Percentiles rank a stretch among this genome's conserved stretches.
phyloP scores from a whole-genome alignment of 2,888 invertebrate species.

The Tinea semifulvella region DNA sequence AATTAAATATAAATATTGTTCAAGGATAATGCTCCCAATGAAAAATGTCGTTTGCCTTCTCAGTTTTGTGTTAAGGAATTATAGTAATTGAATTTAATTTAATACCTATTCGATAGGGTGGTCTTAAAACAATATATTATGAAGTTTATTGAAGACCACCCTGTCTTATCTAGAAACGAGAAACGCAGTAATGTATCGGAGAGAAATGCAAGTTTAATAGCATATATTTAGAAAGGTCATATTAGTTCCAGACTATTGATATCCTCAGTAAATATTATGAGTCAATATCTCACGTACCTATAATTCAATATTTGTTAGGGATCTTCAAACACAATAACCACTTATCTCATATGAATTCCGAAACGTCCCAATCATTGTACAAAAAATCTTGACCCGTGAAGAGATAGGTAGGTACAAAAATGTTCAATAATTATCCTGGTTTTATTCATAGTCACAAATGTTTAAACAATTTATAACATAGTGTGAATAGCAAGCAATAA shows the following conservation, averaged over 20 bases:
- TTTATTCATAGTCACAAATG: not conserved
- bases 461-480: not conserved
- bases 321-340: constrained; percentile 58
- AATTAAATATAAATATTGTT: constrained; percentile 3
- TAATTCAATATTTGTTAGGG: constrained; percentile 53
- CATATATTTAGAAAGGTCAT: not conserved
- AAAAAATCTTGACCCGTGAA: constrained; percentile 10
- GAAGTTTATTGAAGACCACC: constrained; percentile 1
- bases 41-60: not conserved
- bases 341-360: constrained; percentile 39
- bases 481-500: not conserved
- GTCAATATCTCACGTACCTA: constrained; percentile 61
- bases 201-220: not conserved
- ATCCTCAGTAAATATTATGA: constrained; percentile 52
- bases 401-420: not conserved
- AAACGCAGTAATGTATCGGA: not conserved
- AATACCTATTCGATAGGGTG: not conserved
- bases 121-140: not conserved
- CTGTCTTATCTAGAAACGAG: not conserved
- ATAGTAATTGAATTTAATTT: not conserved
- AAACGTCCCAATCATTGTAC: not conserved
- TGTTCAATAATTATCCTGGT: not conserved
- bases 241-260: constrained; percentile 36
- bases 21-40: constrained; percentile 7
- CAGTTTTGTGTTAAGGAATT: not conserved